Percentiles rank a stretch among this genome's conserved stretches.
Evolutionary conservation across 2,797 vertebrate genomes (phyloP).

Genomic region (Pipistrellus kuhlii): DNA sequence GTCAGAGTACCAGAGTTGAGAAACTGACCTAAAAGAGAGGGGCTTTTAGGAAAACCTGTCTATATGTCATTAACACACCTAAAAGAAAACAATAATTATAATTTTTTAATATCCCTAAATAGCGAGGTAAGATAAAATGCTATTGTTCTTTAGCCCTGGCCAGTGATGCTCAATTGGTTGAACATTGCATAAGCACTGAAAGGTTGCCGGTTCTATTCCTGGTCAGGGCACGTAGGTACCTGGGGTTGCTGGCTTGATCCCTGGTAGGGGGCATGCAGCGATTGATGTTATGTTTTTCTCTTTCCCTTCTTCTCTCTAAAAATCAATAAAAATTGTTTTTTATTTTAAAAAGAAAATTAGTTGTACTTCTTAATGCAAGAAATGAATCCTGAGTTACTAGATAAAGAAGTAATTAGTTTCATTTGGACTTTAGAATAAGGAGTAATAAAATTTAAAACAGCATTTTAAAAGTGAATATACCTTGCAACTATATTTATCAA

Average conservation of each 20-base stretch:
- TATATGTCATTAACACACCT: not conserved
- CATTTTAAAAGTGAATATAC: not conserved
- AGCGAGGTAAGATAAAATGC: slow-evolving; percentile 32
- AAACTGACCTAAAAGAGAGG: not conserved
- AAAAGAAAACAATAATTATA: not conserved
- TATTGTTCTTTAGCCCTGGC: not conserved
- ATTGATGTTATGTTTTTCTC: not conserved
- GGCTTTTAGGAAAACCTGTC: not conserved
- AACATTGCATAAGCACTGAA: not conserved
- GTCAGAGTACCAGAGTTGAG: not conserved
- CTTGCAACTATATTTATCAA: not conserved
- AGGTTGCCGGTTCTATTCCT: not conserved
- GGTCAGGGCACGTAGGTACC: not conserved
- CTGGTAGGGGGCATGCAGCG: not conserved
- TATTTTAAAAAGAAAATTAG: not conserved
- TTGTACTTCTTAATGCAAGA: slow-evolving; percentile 20
- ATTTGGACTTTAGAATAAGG: slow-evolving; percentile 22
- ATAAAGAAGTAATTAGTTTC: slow-evolving; percentile 39
- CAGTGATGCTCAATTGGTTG: not conserved
- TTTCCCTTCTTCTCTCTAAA: not conserved
- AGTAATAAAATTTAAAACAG: not conserved
- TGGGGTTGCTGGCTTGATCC: not conserved
- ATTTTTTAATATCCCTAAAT: slow-evolving; percentile 16
- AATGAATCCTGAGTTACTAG: slow-evolving; percentile 22
- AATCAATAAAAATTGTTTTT: not conserved